A percentile compares a stretch with the other conserved stretches of the same genome.
Conservation (phyloP, 2,888 invertebrate species). For the Coelogynopora nodosa region DNA sequence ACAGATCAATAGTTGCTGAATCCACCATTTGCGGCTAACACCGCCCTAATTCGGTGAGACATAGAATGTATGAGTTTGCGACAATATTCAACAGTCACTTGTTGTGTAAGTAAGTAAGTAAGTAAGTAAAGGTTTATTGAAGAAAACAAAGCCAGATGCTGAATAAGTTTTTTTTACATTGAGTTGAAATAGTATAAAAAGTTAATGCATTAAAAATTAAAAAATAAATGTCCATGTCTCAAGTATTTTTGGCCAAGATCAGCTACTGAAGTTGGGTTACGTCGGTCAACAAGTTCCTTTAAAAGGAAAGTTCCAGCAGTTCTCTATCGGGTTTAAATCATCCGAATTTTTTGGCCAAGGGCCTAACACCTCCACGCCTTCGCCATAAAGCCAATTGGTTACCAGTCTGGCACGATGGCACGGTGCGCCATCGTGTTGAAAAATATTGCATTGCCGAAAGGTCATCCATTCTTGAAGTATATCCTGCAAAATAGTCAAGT, state of each 20-base stretch:
- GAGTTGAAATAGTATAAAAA: too few relatives aligned
- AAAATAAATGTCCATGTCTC: neutral
- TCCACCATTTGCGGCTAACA: neutral
- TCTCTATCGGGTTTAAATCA: slow-evolving; percentile 17
- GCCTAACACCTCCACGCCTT: neutral
- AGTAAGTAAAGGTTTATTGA: too few relatives aligned
- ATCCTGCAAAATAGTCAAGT: slow-evolving; percentile 6
- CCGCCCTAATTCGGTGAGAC: neutral
- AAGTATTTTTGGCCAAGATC: neutral
- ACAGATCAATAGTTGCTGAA: neutral
- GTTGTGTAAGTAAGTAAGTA: too few relatives aligned
- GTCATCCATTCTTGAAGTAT: neutral
- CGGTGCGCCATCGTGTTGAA: slow-evolving; percentile 17
- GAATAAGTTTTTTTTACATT: too few relatives aligned
- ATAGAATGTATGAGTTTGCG: neutral
- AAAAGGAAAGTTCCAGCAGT: slow-evolving; percentile 21
- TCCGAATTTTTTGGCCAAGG: slow-evolving; percentile 1
- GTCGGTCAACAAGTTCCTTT: neutral
- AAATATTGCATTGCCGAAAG: neutral
- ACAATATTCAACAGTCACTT: neutral
- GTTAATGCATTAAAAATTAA: too few relatives aligned
- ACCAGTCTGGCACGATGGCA: neutral
- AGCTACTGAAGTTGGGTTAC: neutral
- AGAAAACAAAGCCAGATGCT: too few relatives aligned
- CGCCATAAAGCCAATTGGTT: neutral